Evolutionary conservation across 2,888 invertebrate species (phyloP).

Genomic region (Diadegma fenestrale): DNA sequence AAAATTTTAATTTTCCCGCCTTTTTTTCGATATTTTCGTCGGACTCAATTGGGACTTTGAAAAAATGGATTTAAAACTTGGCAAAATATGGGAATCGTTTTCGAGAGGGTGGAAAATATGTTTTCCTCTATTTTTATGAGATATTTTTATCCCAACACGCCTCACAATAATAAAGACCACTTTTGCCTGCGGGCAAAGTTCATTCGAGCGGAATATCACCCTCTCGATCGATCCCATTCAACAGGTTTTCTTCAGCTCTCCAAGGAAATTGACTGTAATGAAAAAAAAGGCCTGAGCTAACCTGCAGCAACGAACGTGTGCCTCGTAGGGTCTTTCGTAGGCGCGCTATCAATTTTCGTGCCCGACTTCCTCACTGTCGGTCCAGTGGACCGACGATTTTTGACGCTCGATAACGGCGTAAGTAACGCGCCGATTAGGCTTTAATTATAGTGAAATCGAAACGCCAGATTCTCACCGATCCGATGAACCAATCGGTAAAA

Average conservation of each 20-base stretch:
- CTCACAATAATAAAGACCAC: constrained; percentile 10
- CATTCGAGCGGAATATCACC: constrained; percentile 59
- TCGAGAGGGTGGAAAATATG: constrained; percentile 6
- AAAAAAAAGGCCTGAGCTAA: constrained; percentile 19
- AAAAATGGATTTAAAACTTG: background rate
- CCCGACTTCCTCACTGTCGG: no score
- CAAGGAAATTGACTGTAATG: constrained; percentile 52
- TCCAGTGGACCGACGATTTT: no score
- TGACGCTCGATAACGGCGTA: no score
- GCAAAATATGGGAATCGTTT: background rate
- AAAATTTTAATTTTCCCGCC: no score
- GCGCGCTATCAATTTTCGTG: no score
- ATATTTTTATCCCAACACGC: background rate
- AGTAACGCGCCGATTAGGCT: no score
- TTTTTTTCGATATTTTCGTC: background rate
- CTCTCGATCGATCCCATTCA: constrained; percentile 33
- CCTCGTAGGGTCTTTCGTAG: background rate
- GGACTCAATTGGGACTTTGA: background rate
- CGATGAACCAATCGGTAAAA: no score
- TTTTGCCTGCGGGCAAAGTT: constrained; percentile 1
- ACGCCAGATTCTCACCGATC: no score
- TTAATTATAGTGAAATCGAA: no score
- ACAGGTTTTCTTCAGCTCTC: constrained; percentile 56
- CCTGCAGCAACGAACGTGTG: background rate
- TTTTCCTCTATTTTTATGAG: background rate